Conservation (phyloP, 1,140 invertebrate genomes). For the Stegodyphus dumicola region DNA sequence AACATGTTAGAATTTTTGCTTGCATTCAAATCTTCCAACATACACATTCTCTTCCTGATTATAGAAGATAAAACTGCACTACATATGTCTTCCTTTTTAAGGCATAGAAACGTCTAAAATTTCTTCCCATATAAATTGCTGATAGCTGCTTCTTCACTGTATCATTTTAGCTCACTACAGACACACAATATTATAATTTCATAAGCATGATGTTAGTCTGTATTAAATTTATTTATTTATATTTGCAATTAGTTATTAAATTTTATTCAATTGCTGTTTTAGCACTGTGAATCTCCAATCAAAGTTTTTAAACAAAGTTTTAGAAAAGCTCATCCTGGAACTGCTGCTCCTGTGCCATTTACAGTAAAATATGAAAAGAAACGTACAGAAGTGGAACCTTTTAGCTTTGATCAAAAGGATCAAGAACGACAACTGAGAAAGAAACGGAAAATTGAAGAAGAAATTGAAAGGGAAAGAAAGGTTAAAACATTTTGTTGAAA, state of each 20-base stretch:
- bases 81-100: no score
- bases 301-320: not conserved
- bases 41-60: no score
- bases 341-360: not conserved
- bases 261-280: not conserved
- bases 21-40: no score
- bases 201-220: no score
- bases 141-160: no score
- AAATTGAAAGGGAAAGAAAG: constrained; percentile 39
- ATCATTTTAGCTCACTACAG: no score
- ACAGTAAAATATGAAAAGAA: constrained; percentile 2
- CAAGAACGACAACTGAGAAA: constrained; percentile 36
- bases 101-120: no score
- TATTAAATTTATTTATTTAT: not conserved
- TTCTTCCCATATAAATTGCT: no score
- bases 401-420: constrained; percentile 56
- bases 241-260: not conserved
- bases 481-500: not conserved
- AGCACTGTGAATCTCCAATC: not conserved
- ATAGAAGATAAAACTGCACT: no score
- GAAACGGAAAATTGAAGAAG: constrained; percentile 45
- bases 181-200: no score
- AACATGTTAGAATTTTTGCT: no score
- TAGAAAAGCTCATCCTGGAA: not conserved
- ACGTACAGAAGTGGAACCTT: constrained; percentile 34